Base-by-base conservation (phyloP, 1,140 invertebrate species). In the Trichoplusia ni region DNA sequence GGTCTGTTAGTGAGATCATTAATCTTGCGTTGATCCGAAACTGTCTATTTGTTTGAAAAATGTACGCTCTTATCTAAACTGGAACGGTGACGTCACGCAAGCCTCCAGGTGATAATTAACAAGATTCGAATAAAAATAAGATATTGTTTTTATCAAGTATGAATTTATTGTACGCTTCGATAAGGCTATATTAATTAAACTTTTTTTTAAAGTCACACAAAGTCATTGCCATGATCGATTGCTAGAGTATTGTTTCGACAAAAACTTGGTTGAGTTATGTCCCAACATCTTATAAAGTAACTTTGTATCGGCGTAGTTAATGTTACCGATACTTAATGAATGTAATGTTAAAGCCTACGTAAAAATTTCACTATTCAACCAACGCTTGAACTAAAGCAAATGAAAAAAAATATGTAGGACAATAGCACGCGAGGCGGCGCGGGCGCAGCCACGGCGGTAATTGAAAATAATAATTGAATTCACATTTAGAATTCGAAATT, bases 391-490 rank as follows among this genome's bases (percentile, higher is more conserved):
- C 38, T 58, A 25, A n/a, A 44, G 14, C 1, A 13, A 4, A 27
- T 16, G 25, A 60, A 59, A 74, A 75, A 80, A 85, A 79, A 77
- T 27, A 65, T 75, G 68, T 82, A 75, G 82, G 80, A 84, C 82
- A 85, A 82, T 83, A 60, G 70, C 59, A 64, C 73, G 53, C 58
- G 29, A 38, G 29, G 62, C 64, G 75, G 70, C 73, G 73, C 72
- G 69, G 75, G 61, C 76, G 53, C 61, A 75, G 79, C 79, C 76
- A 51, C 61, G 75, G 79, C 79, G 73, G 82, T 84, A 86, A 86
- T 89, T 82, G 82, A 86, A 86, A 89, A 85, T 79, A 84, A 86
- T 88, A 86, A 87, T 89, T 89, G 83, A 87, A 87, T 86, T 86
- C 67, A 76, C 84, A 84, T 83, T 86, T 86, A 84, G 78, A 82